These are phyloP conservation scores for Raphicerus campestris DNA, from an alignment of 2,113 vertebrate genomes.

Conservation along the genomic window DNA sequence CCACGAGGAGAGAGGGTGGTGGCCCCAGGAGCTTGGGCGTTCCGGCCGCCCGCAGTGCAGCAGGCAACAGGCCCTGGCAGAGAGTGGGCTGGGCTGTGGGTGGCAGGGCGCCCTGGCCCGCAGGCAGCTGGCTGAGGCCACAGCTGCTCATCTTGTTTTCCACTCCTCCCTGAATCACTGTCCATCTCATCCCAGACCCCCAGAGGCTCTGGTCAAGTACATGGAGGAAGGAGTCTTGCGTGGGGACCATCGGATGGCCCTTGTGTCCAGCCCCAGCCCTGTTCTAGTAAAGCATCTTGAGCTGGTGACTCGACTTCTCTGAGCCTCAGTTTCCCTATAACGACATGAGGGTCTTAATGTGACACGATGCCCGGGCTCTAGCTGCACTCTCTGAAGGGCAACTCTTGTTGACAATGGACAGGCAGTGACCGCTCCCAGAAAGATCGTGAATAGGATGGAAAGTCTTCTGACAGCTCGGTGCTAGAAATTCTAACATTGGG, in stretches of 20 bases:
- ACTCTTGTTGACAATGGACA: not conserved
- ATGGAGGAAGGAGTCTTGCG: not conserved
- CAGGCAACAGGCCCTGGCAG: slow-evolving; percentile 15
- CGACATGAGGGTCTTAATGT: not conserved
- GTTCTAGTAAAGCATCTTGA: not conserved
- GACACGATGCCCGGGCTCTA: not conserved
- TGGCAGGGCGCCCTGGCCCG: not conserved
- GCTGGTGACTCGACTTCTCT: not conserved
- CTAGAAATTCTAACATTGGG: not conserved
- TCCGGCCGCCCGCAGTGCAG: not conserved
- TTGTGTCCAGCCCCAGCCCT: not conserved
- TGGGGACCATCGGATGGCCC: not conserved
- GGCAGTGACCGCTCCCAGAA: too few relatives aligned
- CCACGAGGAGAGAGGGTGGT: not conserved
- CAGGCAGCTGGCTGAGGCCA: not conserved
- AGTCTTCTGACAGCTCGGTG: not conserved
- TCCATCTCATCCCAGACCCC: not conserved
- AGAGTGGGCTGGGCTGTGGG: not conserved
- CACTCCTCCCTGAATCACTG: not conserved
- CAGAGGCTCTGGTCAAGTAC: not conserved
- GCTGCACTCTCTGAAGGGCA: not conserved
- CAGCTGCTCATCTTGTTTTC: slow-evolving; percentile 27
- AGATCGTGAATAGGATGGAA: fast-evolving
- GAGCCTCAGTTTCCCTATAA: not conserved
- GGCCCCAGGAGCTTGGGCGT: not conserved